These are phyloP conservation scores for Macrocentrus cingulum DNA, from an alignment of 1,140 invertebrate species.

Conservation along the genomic window DNA sequence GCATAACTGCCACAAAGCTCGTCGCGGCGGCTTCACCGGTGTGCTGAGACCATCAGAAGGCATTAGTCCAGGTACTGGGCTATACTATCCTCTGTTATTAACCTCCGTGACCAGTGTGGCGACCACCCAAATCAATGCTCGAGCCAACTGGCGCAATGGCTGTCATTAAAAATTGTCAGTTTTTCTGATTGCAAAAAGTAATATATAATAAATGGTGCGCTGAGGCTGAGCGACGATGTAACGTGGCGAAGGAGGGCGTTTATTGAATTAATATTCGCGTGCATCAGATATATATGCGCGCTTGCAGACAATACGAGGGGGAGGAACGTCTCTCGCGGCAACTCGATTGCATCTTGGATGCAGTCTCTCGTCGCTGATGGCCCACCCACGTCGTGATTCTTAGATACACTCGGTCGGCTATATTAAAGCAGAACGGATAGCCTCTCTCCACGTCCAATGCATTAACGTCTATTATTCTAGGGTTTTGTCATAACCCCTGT, in stretches of 20 bases:
- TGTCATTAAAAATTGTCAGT: too few species aligned
- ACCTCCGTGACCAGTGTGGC: neutral
- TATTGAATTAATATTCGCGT: slow-evolving; percentile 33
- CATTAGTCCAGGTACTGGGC: neutral
- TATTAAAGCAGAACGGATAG: too few species aligned
- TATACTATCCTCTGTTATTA: slow-evolving; percentile 12
- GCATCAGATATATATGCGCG: slow-evolving; percentile 26
- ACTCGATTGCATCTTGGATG: slow-evolving; percentile 28
- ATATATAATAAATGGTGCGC: too few species aligned
- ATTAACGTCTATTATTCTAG: too few species aligned
- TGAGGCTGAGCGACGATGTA: neutral
- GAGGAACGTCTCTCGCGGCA: slow-evolving; percentile 20
- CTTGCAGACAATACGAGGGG: slow-evolving; percentile 19
- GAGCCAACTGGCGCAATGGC: neutral
- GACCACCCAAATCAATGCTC: slow-evolving; percentile 13
- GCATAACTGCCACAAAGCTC: slow-evolving; percentile 17
- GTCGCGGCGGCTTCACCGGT: neutral
- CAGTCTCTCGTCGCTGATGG: slow-evolving; percentile 10
- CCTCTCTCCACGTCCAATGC: too few species aligned
- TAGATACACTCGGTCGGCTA: too few species aligned
- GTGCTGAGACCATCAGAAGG: slow-evolving; percentile 1
- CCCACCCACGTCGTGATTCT: slow-evolving; percentile 26
- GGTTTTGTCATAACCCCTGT: too few species aligned
- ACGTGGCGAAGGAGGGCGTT: slow-evolving; percentile 11
- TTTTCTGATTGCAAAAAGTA: too few species aligned